These are phyloP conservation scores for Nineta flava DNA, from an alignment of 2,888 invertebrate genomes.

Conservation along the genomic window DNA sequence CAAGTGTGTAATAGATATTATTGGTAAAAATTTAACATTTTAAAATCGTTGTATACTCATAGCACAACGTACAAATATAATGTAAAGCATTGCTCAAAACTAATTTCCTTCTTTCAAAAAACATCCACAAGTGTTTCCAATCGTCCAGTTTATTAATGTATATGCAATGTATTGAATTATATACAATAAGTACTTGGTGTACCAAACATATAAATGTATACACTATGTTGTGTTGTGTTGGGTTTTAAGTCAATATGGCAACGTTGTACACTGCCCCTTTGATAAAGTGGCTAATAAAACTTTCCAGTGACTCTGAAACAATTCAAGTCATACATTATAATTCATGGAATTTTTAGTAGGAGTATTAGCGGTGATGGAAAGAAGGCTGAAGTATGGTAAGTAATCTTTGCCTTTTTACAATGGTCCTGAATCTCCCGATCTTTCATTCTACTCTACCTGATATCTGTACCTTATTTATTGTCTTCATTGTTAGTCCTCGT, in stretches of 20 bases:
- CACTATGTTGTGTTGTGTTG: neutral
- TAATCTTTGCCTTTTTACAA: too few relatives aligned
- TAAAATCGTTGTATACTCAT: too few relatives aligned
- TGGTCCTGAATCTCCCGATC: too few relatives aligned
- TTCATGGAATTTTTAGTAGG: too few relatives aligned
- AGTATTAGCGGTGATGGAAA: too few relatives aligned
- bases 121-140: slow-evolving; percentile 27
- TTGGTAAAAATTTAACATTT: neutral
- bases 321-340: too few relatives aligned
- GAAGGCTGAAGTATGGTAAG: too few relatives aligned
- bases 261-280: neutral
- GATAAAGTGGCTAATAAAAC: neutral
- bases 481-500: too few relatives aligned
- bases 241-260: neutral
- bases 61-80: slow-evolving; percentile 1
- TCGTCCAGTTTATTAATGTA: slow-evolving; percentile 16
- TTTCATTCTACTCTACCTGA: too few relatives aligned
- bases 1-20: slow-evolving; percentile 8
- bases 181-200: neutral
- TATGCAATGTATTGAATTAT: slow-evolving; percentile 1
- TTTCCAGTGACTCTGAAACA: too few relatives aligned
- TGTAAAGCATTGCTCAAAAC: slow-evolving; percentile 18
- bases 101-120: slow-evolving; percentile 22
- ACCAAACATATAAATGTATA: too few relatives aligned
- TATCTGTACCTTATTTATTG: too few relatives aligned